Evolutionary conservation across 2,797 vertebrate genomes (phyloP), one percentile per base, ranked within the genome.

Genomic region (Eulemur mongoz): DNA sequence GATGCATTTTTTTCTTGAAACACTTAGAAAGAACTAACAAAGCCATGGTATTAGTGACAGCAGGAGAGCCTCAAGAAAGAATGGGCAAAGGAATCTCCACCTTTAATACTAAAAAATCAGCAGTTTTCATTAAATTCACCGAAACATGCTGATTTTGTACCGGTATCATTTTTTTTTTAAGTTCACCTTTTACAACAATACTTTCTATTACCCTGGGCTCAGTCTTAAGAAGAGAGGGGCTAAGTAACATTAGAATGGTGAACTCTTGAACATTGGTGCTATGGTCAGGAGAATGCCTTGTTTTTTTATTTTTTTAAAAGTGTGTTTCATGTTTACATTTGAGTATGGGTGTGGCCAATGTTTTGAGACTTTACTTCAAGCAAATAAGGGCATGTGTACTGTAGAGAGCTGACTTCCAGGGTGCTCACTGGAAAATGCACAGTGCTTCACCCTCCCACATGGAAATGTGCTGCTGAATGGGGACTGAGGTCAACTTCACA

Each of bases 281-380:
- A 78, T 45, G 30, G n/a, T 32, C 50, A 54, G 27, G 54, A 73
- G 89, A 95, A 85, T 11, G 32, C 81, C 17, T 70, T 82, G 35
- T 50, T 18, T 12, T 76, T 10, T 43, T 9, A 43, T 43, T 43
- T 43, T 43, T 43, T 43, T 40, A 40, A 76, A 93, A 95, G 27
- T 35, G 20, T 76, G 13, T 70, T 87, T 93, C 61, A 70, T 92
- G 35, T 76, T 97, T 94, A 59, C 48, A 67, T 94, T 95, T 90
- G 17, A 27, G 15, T 84, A 87, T 67, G 32, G 10, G 35, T 76
- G 45, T 90, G 65, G 22, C 20, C 85, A 61, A 7, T 72, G 35
- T 88, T 94, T 80, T 89, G 73, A 93, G 67, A 86, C 43, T 81
- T 91, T 54, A 85, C 79, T 88, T 80, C 50, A 86, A 82, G 17